Conservation (phyloP, 2,797 vertebrate species). For the Rhadinocentrus ornatus region DNA sequence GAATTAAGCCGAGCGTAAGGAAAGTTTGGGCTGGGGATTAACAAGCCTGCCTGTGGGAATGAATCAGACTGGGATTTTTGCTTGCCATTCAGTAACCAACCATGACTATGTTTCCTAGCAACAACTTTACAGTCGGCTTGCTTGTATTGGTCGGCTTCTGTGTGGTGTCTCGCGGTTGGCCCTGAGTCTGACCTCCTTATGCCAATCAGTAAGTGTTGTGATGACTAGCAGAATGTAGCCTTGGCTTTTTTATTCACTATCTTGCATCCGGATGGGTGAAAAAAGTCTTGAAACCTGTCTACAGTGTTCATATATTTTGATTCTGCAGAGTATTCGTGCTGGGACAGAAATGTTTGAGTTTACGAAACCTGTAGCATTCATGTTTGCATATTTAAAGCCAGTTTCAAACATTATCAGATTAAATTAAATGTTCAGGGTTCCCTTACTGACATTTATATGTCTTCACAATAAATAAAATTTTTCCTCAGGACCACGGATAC, state of each 20-base stretch:
- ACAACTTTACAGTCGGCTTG: conserved; percentile 48
- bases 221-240: conserved; percentile 57
- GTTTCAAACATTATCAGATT: neutral
- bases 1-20: conserved; percentile 74
- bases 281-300: conserved; percentile 20
- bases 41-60: conserved; percentile 62
- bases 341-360: neutral
- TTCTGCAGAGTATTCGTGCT: neutral
- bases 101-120: conserved; percentile 54
- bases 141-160: conserved; percentile 43
- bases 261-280: conserved; percentile 38
- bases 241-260: conserved; percentile 65
- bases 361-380: neutral
- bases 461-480: neutral
- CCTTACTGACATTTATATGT: neutral
- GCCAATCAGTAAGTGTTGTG: conserved; percentile 54
- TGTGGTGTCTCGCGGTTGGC: conserved; percentile 45
- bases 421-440: too few species aligned
- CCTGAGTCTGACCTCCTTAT: conserved; percentile 52
- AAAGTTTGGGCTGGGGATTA: conserved; percentile 80
- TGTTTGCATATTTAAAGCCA: neutral
- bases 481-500: neutral
- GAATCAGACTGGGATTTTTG: conserved; percentile 43
- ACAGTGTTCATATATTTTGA: neutral
- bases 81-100: conserved; percentile 51